Conservation (phyloP, 2,888 invertebrate species). For the Physocephala rufipes region DNA sequence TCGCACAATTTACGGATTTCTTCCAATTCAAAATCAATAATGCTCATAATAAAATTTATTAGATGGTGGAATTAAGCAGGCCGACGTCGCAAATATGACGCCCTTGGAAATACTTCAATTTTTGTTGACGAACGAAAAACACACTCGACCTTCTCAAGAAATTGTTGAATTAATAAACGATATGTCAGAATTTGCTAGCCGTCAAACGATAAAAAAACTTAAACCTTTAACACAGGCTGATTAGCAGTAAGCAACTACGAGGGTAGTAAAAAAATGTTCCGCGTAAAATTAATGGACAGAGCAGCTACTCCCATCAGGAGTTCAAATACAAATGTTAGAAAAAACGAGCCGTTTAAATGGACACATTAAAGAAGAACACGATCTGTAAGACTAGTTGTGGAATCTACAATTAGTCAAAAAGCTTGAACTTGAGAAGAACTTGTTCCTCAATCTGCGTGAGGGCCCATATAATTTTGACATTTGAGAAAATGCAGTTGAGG, state of each 20-base stretch:
- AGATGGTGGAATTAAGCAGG: neutral
- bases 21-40: constrained; percentile 73
- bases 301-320: too few relatives aligned
- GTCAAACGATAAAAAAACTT: neutral
- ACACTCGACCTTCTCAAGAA: neutral
- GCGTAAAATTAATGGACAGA: too few relatives aligned
- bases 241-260: neutral
- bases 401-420: too few relatives aligned
- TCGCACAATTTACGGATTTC: constrained; percentile 73
- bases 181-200: neutral
- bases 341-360: too few relatives aligned
- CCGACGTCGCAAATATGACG: neutral
- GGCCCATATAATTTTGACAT: too few relatives aligned
- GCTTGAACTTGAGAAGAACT: too few relatives aligned
- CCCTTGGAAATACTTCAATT: neutral
- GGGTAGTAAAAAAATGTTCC: neutral
- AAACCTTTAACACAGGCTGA: neutral
- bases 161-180: neutral
- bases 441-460: too few relatives aligned
- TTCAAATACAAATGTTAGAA: too few relatives aligned
- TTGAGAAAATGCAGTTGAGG: too few relatives aligned
- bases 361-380: too few relatives aligned
- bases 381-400: too few relatives aligned
- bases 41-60: constrained; percentile 67
- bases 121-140: neutral